Evolutionary conservation across 2,888 invertebrate genomes (phyloP), one percentile per base, ranked within the genome.

Genomic region (Drosophila multiciliata): DNA sequence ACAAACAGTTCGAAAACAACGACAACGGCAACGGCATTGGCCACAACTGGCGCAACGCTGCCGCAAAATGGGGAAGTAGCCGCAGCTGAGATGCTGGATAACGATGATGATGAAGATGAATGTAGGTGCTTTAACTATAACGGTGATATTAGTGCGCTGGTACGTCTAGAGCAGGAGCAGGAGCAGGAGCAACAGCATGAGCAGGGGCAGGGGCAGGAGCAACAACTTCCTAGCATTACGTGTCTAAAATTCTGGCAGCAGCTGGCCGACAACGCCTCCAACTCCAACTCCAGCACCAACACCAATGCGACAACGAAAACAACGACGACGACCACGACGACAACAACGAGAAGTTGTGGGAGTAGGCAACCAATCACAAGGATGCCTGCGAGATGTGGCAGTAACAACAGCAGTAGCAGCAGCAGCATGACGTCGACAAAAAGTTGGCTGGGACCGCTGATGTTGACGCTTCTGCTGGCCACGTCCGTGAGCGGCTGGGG

Each of bases 91-190:
- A 33, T 36, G 53, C 33, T n/a, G 53, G 66, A 45, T 40, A 60
- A 36, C 38, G 63, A 33, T 50, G 38, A 50, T 48, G 73, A 71
- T 74, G 74, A 78, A 78, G 86, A 86, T 87, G 88, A 90, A 87
- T 91, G 90, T 87, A 91, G 91, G 91, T 91, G 91, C 91, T 91
- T 91, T 90, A 91, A 87, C 85, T 82, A 83, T 81, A 91, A 91
- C 80, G 85, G 91, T 91, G 91, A 91, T 91, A 91, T 90, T 89
- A 86, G 89, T 83, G 82, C 78, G 73, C 83, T 78, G 85, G 73
- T 80, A 78, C 83, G 76, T 70, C 68, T 67, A 59, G 71, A 74
- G 69, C 64, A 53, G 40, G 11, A 66, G 48, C 49, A 60, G 17
- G 55, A 42, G 11, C 42, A 52, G 42, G 15, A 32, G 59, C 42